Base-by-base conservation (phyloP, 1,140 invertebrate genomes). In the Ips nitidus region DNA sequence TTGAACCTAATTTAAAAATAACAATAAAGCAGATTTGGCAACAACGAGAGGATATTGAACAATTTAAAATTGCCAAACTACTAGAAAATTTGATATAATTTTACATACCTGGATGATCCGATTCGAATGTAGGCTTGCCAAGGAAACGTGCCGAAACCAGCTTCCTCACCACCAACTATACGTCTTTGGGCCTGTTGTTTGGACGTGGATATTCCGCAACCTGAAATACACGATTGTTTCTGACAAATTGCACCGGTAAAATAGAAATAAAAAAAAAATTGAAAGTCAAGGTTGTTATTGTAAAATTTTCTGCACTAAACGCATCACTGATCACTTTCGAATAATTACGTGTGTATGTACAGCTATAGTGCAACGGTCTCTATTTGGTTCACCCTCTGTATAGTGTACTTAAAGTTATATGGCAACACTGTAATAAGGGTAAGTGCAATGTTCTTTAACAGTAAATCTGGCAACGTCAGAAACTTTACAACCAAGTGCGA, bases 111-210 rank as follows among this genome's bases (percentile, higher is more conserved):
- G 72, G 88, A 86, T 66, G 92, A 90, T 77, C 94, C 89, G 64
- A 97, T 96, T 76, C 94, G 85, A 73, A 97, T 96, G 82, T 97
- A 96, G 1, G 95, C 96, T 86, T 96, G 94, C 94, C 95, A 97
- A 41, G 95, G 95, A 81, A 97, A 97, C 64, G 92, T 93, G 52
- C 94, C 95, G 80, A 97, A 97, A 43, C 93, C 94, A 0, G 94
- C 93, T 79, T 96, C 94, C 76, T 95, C 92, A 1, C 95, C 95
- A 3, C 94, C 94, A 52, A 97, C 94, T 70, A 97, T 96, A 75
- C 95, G 83, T 40, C 93, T 85, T 76, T 95, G 93, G 1, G 93
- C 94, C 69, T 89, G 91, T 78, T 91, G 91, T 77, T 93, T 93
- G 88, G 86, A 40, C 88, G 86, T 91, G 75, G 86, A 92, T 75